Evolutionary conservation across 23 tunicate genomes (phyloP).

Genomic region (Halocynthia roretzi): DNA sequence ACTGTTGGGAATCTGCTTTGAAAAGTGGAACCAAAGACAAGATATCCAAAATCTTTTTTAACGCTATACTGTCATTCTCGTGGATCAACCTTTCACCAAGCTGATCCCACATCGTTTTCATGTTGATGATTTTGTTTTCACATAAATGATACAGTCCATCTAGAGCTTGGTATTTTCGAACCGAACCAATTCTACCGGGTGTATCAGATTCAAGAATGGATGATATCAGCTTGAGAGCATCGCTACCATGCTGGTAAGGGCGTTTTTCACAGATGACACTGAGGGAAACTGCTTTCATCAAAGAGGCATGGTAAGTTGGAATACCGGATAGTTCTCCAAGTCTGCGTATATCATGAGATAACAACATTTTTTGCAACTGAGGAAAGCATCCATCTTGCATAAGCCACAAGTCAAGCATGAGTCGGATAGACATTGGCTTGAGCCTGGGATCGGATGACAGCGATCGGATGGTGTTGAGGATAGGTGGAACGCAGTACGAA

Average conservation of each 20-base stretch:
- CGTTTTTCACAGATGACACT: conserved; percentile 24
- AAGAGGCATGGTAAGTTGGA: conserved; percentile 5
- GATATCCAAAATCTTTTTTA: conserved; percentile 17
- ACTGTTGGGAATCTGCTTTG: conserved; percentile 8
- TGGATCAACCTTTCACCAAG: not conserved
- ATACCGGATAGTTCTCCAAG: not conserved
- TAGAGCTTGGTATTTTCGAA: conserved; percentile 3
- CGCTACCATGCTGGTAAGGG: conserved; percentile 44
- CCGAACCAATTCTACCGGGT: not conserved
- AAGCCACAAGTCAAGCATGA: conserved; percentile 46
- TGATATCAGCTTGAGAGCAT: conserved; percentile 29
- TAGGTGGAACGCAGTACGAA: conserved; percentile 26
- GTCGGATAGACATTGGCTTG: conserved; percentile 19
- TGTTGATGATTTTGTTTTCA: conserved; percentile 29
- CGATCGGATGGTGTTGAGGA: conserved; percentile 34
- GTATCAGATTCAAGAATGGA: not conserved
- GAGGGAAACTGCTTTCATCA: conserved; percentile 24
- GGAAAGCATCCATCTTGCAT: conserved; percentile 62
- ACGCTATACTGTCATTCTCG: not conserved
- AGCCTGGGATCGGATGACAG: conserved; percentile 11
- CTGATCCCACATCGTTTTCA: conserved; percentile 28
- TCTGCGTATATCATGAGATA: not conserved
- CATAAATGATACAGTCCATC: conserved; percentile 46
- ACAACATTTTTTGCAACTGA: conserved; percentile 35
- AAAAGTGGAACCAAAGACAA: conserved; percentile 34